Evolutionary conservation across 2,888 invertebrate genomes (phyloP), one percentile per base, ranked within the genome.

Genomic region (Tenthredo livida): DNA sequence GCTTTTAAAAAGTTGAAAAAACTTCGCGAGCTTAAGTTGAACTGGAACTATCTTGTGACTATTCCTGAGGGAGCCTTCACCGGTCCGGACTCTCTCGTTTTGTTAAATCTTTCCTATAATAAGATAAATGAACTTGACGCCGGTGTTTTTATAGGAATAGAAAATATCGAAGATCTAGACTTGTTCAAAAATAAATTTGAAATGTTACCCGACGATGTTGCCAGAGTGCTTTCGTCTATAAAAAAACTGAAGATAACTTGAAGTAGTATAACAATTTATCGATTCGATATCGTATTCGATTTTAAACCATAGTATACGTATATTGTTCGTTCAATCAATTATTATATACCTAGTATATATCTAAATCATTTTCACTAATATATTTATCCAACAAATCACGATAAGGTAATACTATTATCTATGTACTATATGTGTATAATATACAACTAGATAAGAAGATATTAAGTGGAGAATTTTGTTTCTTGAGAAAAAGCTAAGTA

Each of bases 61-160:
- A 75, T 84, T 58, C 84, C 84, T 2, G 33, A 84, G 21, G 77
- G 77, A 33, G 84, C 77, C 21, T 84, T 84, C 47, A 33, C 25
- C 2, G 84, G 67, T 15, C 77, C 78, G 37, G 61, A 65, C 1
- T 77, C 75, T 40, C 84, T 84, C 65, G 67, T 21, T 25, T 50
- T 47, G n/a, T 67, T 84, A 78, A 78, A 77, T 67, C 77, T 84
- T 47, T 84, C 84, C 2, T 84, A 84, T 29, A 84, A 84, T 61
- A 84, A 84, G 50, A 75, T 84, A 54, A 61, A 37, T 50, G 77
- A 84, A 15, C 77, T 84, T 15, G 58, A 65, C 33, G 54, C 84
- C 0, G 65, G 47, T 65, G 77, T 77, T 72, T 84, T 84, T 17
- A 33, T 15, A 37, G 84, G 77, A 12, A 37, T 84, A 12, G 84